Percentiles rank a stretch among this genome's conserved stretches.
phyloP scores from a whole-genome alignment of 2,113 vertebrate genomes.

The Tinamus guttatus region DNA sequence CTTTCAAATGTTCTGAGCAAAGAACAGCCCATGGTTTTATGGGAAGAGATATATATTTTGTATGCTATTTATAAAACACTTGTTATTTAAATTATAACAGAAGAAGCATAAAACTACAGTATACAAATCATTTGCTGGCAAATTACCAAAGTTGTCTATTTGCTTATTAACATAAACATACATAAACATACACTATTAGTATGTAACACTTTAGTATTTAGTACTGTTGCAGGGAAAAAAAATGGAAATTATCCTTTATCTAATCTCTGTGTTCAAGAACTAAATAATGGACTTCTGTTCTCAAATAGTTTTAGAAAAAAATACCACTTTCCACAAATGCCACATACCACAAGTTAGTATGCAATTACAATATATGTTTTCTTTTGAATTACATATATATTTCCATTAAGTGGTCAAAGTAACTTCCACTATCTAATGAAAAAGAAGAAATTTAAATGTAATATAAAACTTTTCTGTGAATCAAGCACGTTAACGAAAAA shows the following conservation, averaged over 20 bases:
- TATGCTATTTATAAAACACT: neutral
- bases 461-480: neutral
- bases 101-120: neutral
- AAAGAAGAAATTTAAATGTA: neutral
- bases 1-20: neutral
- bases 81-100: neutral
- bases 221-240: neutral
- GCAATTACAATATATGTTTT: neutral
- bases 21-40: neutral
- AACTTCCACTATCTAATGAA: neutral
- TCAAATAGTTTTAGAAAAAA: neutral
- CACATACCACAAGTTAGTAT: neutral
- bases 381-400: conserved; percentile 1
- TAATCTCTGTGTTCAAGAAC: neutral
- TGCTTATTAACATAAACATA: neutral
- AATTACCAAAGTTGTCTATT: neutral
- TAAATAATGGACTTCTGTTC: conserved; percentile 11
- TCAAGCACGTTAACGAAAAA: neutral
- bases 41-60: neutral
- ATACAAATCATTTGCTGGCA: neutral
- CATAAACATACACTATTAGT: too few relatives aligned
- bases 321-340: conserved; percentile 18
- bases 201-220: too few relatives aligned
- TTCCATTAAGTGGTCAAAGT: conserved; percentile 23
- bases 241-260: neutral